Evolutionary conservation across 2,113 vertebrate species (phyloP), one percentile per base, ranked within the genome.

Genomic region (Scomber colias): DNA sequence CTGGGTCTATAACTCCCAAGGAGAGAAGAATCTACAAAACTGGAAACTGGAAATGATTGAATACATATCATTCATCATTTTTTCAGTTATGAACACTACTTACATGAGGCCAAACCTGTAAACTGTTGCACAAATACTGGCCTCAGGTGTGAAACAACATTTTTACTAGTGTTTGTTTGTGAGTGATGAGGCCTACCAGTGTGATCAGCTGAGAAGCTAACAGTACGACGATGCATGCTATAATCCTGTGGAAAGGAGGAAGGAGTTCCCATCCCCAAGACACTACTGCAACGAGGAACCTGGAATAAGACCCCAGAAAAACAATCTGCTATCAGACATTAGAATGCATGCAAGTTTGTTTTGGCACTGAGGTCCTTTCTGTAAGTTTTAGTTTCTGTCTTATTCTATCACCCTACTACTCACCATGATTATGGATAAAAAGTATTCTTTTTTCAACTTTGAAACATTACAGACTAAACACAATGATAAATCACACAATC

Each of bases 1-100:
- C 90, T 96, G 68, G 94, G 84, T 92, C 93, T 94, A 91, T 92
- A 96, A 83, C 94, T 96, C 87, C 94, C 84, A 0, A 92, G 82
- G 64, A 95, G 93, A 81, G 93, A 94, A 57, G 89, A 60, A 92
- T 97, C 97, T 99, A 82, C 7, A 76, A 74, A 63, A 21, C 21
- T 21, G 44, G 40, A n/a, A 62, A 21, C 19, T 21, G 12, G 13
- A 44, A 62, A 62, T 19, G 17, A 57, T 16, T 44, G n/a, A 17
- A 44, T n/a, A 11, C 19, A 21, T 19, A 12, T 45, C 0, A 61
- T 13, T 40, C 2, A 3, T 9, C 6, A 9, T 48, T 62, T 63
- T 11, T 45, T 63, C 7, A 50, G 48, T 35, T 35, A 9, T 55
- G 3, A 35, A 27, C 21, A 24, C 24, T 56, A 11, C 54, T 56